Percentiles rank a stretch among this genome's conserved stretches.
phyloP scores from a whole-genome alignment of 2,113 vertebrate species.

The Equus quagga region DNA sequence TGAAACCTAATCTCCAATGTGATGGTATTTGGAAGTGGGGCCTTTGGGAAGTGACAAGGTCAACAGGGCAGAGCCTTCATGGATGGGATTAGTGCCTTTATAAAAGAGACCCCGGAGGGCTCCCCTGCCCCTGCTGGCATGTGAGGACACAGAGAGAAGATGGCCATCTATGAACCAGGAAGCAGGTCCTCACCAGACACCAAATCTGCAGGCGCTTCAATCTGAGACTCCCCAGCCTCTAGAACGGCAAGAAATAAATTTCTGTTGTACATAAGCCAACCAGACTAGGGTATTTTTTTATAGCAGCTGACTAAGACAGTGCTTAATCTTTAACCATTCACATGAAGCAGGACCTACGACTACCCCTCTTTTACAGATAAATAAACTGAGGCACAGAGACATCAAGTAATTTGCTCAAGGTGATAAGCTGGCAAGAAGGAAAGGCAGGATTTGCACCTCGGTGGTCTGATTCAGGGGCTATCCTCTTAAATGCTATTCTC shows the following conservation, averaged over 20 bases:
- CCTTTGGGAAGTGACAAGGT: not conserved
- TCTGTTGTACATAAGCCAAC: not conserved
- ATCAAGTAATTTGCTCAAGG: not conserved
- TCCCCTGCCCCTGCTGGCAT: not conserved
- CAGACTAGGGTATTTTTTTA: not conserved
- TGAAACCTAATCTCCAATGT: not conserved
- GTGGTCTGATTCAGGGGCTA: not conserved
- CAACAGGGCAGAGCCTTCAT: not conserved
- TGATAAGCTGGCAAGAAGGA: not conserved
- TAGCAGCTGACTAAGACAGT: not conserved
- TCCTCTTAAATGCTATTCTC: not conserved
- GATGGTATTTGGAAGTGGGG: not conserved
- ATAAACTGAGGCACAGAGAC: not conserved
- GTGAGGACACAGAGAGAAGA: not conserved
- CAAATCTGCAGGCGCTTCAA: not conserved
- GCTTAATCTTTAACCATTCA: not conserved
- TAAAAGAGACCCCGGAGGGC: not conserved
- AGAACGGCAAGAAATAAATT: not conserved
- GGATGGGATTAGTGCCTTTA: not conserved
- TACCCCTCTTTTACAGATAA: not conserved
- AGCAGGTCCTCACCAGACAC: not conserved
- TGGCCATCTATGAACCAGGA: not conserved
- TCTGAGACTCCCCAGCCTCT: not conserved
- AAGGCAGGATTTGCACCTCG: not conserved
- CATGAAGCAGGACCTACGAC: not conserved